Base-by-base conservation (phyloP, 2,113 vertebrate genomes). In the Vireo altiloquus region DNA sequence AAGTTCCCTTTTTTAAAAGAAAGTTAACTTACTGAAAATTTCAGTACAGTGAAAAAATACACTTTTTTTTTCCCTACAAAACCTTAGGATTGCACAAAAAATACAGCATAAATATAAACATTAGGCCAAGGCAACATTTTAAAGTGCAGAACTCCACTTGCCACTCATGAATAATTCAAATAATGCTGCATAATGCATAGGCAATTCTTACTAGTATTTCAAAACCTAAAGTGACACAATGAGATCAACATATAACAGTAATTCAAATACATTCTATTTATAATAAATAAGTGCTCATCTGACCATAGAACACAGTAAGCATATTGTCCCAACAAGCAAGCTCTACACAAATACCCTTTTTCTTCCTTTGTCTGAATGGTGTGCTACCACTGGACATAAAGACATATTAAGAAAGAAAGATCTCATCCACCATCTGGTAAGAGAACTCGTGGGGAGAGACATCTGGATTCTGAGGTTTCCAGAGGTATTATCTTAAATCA, bases 141-240 rank as follows among this genome's bases (percentile, higher is more conserved):
- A 88, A 97, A 97, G 94, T 92, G 90, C 79, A 95, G 53, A 95
- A 92, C 80, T 94, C 75, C 83, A 94, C 86, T 93, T 96, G 82
- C 69, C 87, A 93, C 39, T 54, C 10, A 69, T 68, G 47, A 94
- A 80, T 95, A 86, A 94, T 87, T 87, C 57, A 95, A 68, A 53
- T 35, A 79, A 80, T 5, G 19, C 82, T 85, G 59, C 66, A 89
- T 82, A 96, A 95, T 96, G 82, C 88, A 94, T 59, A 92, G 42
- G 25, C 39, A 11, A 94, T 87, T 92, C 53, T 91, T 88, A 86
- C 56, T 70, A 95, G 82, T 86, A 88, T 81, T 74, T 90, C 79
- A 94, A 97, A 94, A 96, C 59, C 40, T 47, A 28, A 94, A 90
- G 77, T 68, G 72, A 84, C 93, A 83, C 83, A 84, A 82, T 78